Conservation (phyloP, 2,888 invertebrate genomes). For the Steromphala cineraria region DNA sequence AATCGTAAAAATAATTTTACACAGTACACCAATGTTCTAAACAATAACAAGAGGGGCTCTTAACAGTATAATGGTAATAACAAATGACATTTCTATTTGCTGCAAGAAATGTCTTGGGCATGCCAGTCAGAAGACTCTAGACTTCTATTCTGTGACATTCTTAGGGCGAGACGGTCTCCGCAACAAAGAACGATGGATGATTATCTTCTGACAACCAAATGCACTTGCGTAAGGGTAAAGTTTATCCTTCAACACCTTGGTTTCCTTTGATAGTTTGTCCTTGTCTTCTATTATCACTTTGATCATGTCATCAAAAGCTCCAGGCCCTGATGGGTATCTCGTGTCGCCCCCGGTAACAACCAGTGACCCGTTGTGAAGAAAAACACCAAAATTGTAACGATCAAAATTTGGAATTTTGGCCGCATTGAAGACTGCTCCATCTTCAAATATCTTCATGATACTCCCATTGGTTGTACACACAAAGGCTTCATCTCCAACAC, state of each 20-base stretch:
- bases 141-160: too few species aligned
- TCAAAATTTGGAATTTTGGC: slow-evolving; percentile 46
- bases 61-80: too few species aligned
- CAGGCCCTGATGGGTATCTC: slow-evolving; percentile 43
- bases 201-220: slow-evolving; percentile 41
- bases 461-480: slow-evolving; percentile 42
- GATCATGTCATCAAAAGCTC: slow-evolving; percentile 44
- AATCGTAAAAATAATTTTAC: too few species aligned
- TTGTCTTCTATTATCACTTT: slow-evolving; percentile 36
- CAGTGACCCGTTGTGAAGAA: slow-evolving; percentile 29
- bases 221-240: slow-evolving; percentile 43
- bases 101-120: too few species aligned
- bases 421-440: slow-evolving; percentile 36
- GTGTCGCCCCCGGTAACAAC: slow-evolving; percentile 46
- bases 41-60: too few species aligned
- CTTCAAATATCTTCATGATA: slow-evolving; percentile 42
- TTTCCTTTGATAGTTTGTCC: slow-evolving; percentile 23
- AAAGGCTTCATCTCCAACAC: slow-evolving; percentile 38
- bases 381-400: slow-evolving; percentile 48
- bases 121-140: too few species aligned
- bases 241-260: slow-evolving; percentile 30
- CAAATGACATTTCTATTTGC: too few species aligned
- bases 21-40: too few species aligned
- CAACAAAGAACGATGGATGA: slow-evolving; percentile 38
- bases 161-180: slow-evolving; percentile 23